Percentiles rank a stretch among this genome's conserved stretches.
phyloP scores from a whole-genome alignment of 2,113 vertebrate species.

The Gyps fulvus region DNA sequence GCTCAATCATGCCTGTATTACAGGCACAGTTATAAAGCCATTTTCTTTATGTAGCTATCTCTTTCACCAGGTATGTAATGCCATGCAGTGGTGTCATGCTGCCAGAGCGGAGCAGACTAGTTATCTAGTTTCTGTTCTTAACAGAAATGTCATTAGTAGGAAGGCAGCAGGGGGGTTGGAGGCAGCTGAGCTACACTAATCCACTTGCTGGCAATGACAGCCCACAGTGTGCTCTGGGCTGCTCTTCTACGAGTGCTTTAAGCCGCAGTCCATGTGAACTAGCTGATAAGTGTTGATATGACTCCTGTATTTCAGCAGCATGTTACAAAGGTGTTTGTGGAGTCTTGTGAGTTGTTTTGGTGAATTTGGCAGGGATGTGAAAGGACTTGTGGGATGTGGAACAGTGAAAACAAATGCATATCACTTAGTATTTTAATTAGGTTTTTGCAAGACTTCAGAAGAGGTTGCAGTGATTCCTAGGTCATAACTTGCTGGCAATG shows the following conservation, averaged over 20 bases:
- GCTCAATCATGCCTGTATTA: accelerated
- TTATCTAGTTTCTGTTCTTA: background rate
- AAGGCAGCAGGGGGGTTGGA: background rate
- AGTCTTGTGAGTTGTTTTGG: background rate
- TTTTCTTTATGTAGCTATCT: background rate
- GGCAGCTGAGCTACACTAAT: background rate
- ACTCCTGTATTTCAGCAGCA: background rate
- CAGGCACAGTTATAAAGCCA: background rate
- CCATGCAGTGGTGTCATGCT: background rate
- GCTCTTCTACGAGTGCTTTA: accelerated
- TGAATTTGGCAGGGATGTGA: background rate
- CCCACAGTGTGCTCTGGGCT: background rate
- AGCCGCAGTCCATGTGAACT: accelerated
- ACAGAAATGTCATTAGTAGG: background rate
- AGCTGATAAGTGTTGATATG: background rate
- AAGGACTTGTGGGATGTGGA: background rate
- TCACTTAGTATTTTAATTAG: background rate
- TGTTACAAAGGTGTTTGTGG: background rate
- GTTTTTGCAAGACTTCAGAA: background rate
- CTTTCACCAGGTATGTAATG: background rate
- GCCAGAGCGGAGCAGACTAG: background rate
- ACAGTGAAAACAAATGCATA: background rate
- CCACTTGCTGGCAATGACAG: background rate
- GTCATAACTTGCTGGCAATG: background rate
- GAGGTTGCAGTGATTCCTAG: background rate